Evolutionary conservation across 2,888 invertebrate species (phyloP), one percentile per base, ranked within the genome.

Genomic region (Gymnocheta viridis): DNA sequence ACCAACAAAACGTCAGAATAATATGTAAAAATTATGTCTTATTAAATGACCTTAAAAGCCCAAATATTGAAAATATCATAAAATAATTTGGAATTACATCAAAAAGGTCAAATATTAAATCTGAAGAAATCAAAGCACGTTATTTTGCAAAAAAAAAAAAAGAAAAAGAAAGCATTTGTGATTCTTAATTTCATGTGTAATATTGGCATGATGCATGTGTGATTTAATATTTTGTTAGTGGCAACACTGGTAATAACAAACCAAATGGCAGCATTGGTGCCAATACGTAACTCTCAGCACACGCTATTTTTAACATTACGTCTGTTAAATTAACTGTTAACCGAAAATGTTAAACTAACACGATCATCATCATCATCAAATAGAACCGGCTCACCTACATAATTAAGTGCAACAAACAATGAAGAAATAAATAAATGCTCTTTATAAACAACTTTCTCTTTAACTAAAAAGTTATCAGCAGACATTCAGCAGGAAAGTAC

Each of bases 401-500:
- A 72, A 47, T 69, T 78, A 27, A 54, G 32, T 76, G 24, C 56
- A 64, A 58, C 44, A 67, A 47, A 54, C 2, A 27, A 58, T 7
- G 27, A 35, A 58, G 19, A 60, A 2, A 27, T 29, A 44, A 56
- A 14, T 7, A 22, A 27, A 29, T 41, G 19, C 76, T 78, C 72
- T 78, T 76, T 67, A 58, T 35, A 49, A 64, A 49, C 66, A 69
- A 84, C 81, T 84, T 84, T 78, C 81, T 81, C 77, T 72, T 54
- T 1, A 14, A 66, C 0, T 4, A 35, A 72, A 72, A 32, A 84
- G 84, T 81, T 64, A 60, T 19, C 32, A 49, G 9, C 14, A 35
- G 49, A 47, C 62, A 32, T 58, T 78, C n/a, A 35, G 69, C 78
- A 49, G 62, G 67, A 1, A 4, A 14, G 62, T 62, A 77, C 44